Evolutionary conservation across 2,113 vertebrate species (phyloP).

Genomic region (Colaptes auratus): DNA sequence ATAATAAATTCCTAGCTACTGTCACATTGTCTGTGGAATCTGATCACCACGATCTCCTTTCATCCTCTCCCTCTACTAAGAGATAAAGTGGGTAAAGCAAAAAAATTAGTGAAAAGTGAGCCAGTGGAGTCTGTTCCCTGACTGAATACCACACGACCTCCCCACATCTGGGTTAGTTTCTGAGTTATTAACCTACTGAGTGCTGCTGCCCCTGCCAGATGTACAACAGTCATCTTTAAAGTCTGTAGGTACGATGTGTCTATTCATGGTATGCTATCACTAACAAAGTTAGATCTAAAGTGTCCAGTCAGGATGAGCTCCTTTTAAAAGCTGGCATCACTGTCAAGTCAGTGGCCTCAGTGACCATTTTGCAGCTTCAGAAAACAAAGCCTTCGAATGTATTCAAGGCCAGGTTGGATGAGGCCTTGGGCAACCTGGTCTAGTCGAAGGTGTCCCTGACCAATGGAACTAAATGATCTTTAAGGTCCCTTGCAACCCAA

Average conservation of each 20-base stretch:
- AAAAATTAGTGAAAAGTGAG: not conserved
- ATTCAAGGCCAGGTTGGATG: too few species aligned
- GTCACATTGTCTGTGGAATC: not conserved
- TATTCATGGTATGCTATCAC: not conserved
- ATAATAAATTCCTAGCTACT: not conserved
- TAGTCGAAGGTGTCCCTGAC: too few species aligned
- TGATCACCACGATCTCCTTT: not conserved
- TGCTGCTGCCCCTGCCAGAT: not conserved
- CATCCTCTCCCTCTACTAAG: not conserved
- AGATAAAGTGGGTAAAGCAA: not conserved
- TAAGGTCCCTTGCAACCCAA: too few species aligned
- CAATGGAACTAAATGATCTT: too few species aligned
- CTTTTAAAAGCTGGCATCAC: not conserved
- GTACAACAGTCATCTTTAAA: not conserved
- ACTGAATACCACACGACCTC: not conserved
- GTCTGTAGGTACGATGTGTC: not conserved
- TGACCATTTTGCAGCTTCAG: constrained; percentile 84
- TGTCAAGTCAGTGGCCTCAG: constrained; percentile 80
- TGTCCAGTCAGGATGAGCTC: not conserved
- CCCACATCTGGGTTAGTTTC: not conserved
- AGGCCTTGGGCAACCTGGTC: too few species aligned
- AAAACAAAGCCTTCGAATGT: constrained; percentile 80
- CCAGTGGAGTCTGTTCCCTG: not conserved
- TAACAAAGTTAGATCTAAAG: not conserved
- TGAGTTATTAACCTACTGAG: not conserved